phyloP scores from a whole-genome alignment of 30 jellyfish, hydroid and myxozoan species.

The Chrysaora quinquecirrha region DNA sequence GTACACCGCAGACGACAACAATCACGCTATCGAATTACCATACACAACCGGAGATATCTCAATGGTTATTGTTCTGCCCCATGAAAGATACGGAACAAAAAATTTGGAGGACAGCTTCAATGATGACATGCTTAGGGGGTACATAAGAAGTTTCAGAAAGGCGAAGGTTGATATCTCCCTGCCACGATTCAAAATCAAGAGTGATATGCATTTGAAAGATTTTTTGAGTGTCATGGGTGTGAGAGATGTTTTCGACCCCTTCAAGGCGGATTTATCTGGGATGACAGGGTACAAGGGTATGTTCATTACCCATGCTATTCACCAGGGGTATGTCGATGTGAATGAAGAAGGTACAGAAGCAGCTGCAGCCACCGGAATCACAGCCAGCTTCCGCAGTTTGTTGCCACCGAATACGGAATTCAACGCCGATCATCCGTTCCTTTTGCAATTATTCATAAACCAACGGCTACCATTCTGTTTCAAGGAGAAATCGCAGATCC shows the following conservation, averaged over 20 bases:
- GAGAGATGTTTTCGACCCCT: conserved; percentile 54
- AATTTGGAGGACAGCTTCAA: conserved; percentile 43
- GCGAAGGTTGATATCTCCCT: conserved; percentile 23
- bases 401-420: not conserved
- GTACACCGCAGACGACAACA: conserved; percentile 34
- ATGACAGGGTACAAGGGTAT: conserved; percentile 50
- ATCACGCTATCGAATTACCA: conserved; percentile 63
- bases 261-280: conserved; percentile 57
- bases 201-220: conserved; percentile 54
- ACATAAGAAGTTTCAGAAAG: conserved; percentile 9
- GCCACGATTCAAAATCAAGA: conserved; percentile 57
- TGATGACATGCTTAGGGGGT: conserved; percentile 15
- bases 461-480: conserved; percentile 43
- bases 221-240: conserved; percentile 53
- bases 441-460: conserved; percentile 52
- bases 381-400: conserved; percentile 49
- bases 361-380: conserved; percentile 75
- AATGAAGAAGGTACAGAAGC: conserved; percentile 82
- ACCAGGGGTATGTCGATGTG: conserved; percentile 66
- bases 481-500: conserved; percentile 67
- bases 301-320: conserved; percentile 68
- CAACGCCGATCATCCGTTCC: conserved; percentile 58
- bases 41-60: conserved; percentile 41
- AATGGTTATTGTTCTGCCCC: conserved; percentile 59
- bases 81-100: conserved; percentile 1